phyloP scores from a whole-genome alignment of 2,797 vertebrate species.

The Eremophila alpestris region DNA sequence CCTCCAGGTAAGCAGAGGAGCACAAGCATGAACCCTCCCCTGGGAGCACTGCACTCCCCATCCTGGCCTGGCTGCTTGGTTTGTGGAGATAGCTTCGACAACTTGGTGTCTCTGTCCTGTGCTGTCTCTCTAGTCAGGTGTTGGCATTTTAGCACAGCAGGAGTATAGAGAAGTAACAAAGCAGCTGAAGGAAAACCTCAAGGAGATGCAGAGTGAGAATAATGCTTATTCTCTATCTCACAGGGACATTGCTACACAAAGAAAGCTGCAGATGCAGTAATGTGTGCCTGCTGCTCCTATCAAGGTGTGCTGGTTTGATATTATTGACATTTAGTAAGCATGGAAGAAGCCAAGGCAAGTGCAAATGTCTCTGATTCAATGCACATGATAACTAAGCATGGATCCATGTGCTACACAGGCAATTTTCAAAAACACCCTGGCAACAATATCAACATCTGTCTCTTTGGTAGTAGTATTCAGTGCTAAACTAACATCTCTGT shows the following conservation, averaged over 20 bases:
- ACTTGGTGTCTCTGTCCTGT: background rate
- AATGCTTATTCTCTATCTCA: background rate
- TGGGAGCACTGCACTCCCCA: accelerated
- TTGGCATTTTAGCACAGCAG: background rate
- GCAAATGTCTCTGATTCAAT: background rate
- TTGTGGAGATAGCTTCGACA: background rate
- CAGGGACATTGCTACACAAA: background rate
- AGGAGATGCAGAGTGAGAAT: background rate
- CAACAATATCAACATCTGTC: background rate
- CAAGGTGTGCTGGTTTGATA: too few species aligned
- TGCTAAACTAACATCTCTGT: background rate
- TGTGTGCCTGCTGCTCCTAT: background rate
- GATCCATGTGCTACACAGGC: background rate
- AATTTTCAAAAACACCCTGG: background rate
- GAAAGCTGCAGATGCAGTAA: background rate
- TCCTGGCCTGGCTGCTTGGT: background rate
- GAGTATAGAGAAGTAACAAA: background rate
- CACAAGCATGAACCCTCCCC: background rate
- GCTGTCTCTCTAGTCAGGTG: background rate
- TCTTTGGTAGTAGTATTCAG: background rate
- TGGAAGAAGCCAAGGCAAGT: background rate
- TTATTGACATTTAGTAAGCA: too few species aligned
- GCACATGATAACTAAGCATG: background rate
- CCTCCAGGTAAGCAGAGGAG: background rate
- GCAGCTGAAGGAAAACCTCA: background rate